Evolutionary conservation across 2,113 vertebrate genomes (phyloP).

Genomic region (Peucedramus taeniatus): DNA sequence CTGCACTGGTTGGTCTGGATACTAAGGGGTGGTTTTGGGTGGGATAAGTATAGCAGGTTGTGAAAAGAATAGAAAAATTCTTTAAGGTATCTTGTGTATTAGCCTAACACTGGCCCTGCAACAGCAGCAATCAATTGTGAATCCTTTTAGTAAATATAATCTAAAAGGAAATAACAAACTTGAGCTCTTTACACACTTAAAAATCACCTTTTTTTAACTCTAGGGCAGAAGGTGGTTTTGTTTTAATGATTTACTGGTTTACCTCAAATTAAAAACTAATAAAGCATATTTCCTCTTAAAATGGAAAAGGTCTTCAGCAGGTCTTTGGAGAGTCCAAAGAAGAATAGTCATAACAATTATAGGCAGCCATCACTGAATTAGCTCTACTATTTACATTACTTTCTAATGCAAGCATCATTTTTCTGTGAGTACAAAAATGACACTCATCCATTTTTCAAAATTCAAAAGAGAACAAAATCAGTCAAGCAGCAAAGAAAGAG

Average conservation of each 20-base stretch:
- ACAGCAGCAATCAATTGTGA: background rate
- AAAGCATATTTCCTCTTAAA: slow-evolving; percentile 8
- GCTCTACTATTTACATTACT: background rate
- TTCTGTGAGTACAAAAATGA: background rate
- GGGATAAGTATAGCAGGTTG: background rate
- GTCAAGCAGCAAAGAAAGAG: background rate
- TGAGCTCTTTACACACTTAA: background rate
- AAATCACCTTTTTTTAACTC: slow-evolving; percentile 1
- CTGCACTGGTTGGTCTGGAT: background rate
- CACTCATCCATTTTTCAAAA: background rate
- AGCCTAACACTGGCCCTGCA: background rate
- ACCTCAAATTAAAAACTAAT: slow-evolving; percentile 29
- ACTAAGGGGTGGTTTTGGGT: background rate
- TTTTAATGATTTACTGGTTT: slow-evolving; percentile 46
- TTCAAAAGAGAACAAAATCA: background rate
- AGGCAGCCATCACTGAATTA: background rate
- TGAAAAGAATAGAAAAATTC: background rate
- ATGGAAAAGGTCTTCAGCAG: background rate
- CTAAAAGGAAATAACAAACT: slow-evolving; percentile 4
- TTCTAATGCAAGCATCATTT: background rate
- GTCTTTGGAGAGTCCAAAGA: background rate
- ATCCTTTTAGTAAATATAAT: background rate
- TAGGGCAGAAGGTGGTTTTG: slow-evolving; percentile 16
- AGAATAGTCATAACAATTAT: background rate
- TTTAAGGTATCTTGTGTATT: background rate